Conservation (phyloP, 30 jellyfish, hydroid and myxozoan species). For the Aurelia aurita region DNA sequence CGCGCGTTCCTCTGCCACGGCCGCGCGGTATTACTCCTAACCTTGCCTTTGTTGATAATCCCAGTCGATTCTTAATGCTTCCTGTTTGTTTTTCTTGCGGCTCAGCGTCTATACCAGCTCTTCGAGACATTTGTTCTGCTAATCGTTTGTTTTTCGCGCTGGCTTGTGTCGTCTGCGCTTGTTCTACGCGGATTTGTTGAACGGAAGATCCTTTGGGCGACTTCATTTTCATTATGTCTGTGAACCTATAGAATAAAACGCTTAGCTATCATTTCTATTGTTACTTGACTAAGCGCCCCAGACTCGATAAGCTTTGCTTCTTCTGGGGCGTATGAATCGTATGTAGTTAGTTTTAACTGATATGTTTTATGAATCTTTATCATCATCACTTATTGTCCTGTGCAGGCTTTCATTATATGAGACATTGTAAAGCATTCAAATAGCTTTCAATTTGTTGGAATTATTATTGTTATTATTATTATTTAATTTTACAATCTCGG, state of each 20-base stretch:
- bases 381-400: no score
- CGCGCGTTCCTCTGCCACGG: slow-evolving; percentile 25
- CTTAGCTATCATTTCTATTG: no score
- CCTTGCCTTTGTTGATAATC: slow-evolving; percentile 52
- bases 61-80: slow-evolving; percentile 60
- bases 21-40: slow-evolving; percentile 34
- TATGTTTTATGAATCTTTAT: no score
- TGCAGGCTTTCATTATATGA: no score
- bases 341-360: no score
- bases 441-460: no score
- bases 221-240: slow-evolving; percentile 80
- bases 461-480: no score
- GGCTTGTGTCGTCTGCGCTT: slow-evolving; percentile 61
- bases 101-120: slow-evolving; percentile 52
- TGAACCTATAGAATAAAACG: slow-evolving; percentile 52
- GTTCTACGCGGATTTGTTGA: slow-evolving; percentile 48
- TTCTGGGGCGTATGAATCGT: no score
- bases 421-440: no score
- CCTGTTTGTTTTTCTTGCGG: not conserved
- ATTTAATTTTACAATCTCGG: no score
- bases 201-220: slow-evolving; percentile 56
- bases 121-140: slow-evolving; percentile 93
- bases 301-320: no score
- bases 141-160: slow-evolving; percentile 90
- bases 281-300: no score